Conservation (phyloP, 2,888 invertebrate genomes). For the Hydrotaea diabolus region DNA sequence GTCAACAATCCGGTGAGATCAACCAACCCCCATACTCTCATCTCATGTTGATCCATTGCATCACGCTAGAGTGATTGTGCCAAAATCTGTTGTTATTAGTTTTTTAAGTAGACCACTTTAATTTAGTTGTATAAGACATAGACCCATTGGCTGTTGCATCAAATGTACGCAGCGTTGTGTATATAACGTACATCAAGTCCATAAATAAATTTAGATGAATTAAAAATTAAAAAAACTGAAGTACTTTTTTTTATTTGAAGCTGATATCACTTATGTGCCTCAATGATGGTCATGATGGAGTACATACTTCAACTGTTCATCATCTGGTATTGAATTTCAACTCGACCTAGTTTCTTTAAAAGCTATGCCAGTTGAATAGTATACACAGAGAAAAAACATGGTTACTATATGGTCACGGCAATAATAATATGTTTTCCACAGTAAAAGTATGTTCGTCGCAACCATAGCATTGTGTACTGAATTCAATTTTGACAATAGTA, state of each 20-base stretch:
- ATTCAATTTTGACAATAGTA: no score
- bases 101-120: constrained; percentile 55
- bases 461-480: no score
- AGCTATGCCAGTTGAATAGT: no score
- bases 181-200: background rate
- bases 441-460: no score
- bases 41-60: constrained; percentile 26
- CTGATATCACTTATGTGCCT: background rate
- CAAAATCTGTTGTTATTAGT: constrained; percentile 66
- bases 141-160: constrained; percentile 39
- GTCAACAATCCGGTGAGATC: background rate
- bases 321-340: no score
- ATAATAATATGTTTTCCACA: no score
- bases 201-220: constrained; percentile 23
- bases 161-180: background rate
- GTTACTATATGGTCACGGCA: no score
- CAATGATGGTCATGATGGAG: no score
- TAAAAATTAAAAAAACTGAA: background rate
- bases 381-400: no score
- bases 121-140: constrained; percentile 58
- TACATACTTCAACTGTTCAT: no score
- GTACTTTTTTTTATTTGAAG: background rate
- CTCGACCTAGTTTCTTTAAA: no score
- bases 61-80: constrained; percentile 46
- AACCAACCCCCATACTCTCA: background rate